Conservation (phyloP, 2,113 vertebrate genomes). For the Nymphicus hollandicus region DNA sequence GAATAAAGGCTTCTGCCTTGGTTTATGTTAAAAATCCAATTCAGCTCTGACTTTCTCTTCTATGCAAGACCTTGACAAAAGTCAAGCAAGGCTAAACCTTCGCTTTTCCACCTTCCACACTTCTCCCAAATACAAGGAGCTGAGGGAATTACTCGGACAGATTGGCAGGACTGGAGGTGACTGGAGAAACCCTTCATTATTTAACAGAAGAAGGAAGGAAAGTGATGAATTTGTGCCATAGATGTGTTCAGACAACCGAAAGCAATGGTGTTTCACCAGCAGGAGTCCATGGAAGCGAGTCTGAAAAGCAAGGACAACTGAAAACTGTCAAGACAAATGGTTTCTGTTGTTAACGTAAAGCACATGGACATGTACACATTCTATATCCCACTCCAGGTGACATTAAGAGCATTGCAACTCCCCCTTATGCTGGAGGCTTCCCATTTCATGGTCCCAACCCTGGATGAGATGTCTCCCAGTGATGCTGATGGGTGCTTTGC, state of each 20-base stretch:
- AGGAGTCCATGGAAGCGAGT: not conserved
- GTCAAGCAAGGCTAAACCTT: not conserved
- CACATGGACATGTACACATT: not conserved
- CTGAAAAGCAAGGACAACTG: not conserved
- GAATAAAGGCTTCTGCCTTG: not conserved
- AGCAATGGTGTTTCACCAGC: not conserved
- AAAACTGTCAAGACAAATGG: not conserved
- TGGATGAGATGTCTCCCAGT: not conserved
- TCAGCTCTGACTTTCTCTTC: not conserved
- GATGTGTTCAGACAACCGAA: rapidly evolving
- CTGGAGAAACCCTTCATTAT: not conserved
- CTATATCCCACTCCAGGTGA: not conserved
- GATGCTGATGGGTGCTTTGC: not conserved
- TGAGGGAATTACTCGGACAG: not conserved
- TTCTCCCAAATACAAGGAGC: not conserved
- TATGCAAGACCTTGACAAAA: not conserved
- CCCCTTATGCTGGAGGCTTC: not conserved
- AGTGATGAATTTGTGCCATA: not conserved
- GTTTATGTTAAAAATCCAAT: not conserved
- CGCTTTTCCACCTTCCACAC: not conserved
- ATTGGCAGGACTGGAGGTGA: not conserved
- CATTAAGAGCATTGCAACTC: too few species aligned
- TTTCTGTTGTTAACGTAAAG: not conserved
- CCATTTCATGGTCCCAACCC: not conserved
- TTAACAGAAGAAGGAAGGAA: not conserved